These are phyloP conservation scores for Anisognathus igniventris DNA, from an alignment of 2,797 vertebrate genomes.

Conservation along the genomic window DNA sequence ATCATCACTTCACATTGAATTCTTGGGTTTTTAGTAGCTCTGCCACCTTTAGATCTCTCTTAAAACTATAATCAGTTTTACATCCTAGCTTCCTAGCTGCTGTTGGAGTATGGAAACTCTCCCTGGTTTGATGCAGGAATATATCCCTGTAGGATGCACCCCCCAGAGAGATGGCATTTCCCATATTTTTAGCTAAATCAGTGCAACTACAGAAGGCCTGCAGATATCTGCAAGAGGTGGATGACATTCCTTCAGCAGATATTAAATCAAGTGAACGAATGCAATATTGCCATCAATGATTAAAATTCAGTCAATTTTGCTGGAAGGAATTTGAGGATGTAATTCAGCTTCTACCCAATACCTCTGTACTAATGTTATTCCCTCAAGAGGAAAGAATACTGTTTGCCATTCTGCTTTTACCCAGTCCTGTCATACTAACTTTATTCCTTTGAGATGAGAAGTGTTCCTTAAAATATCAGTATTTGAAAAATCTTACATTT, in stretches of 20 bases:
- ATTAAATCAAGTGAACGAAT: background rate
- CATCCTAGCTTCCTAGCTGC: background rate
- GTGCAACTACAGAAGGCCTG: background rate
- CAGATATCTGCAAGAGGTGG: background rate
- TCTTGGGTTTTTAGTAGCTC: slow-evolving; percentile 29
- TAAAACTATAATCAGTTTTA: slow-evolving; percentile 14
- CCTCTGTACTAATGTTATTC: background rate
- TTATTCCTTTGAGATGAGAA: background rate
- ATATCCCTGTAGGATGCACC: background rate
- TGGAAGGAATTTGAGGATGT: background rate
- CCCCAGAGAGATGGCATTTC: background rate
- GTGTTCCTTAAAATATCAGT: background rate
- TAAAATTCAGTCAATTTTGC: background rate
- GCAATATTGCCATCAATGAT: background rate
- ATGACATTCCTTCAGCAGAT: background rate
- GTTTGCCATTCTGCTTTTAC: background rate
- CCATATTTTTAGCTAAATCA: background rate
- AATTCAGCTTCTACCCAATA: background rate
- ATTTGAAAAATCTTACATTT: background rate
- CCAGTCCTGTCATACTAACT: background rate
- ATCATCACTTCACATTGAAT: slow-evolving; percentile 26
- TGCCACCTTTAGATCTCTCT: background rate
- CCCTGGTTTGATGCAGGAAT: background rate
- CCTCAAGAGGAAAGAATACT: background rate
- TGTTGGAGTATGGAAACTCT: background rate